Evolutionary conservation across 2,888 invertebrate species (phyloP), one percentile per base, ranked within the genome.

Genomic region (Phengaris arion): DNA sequence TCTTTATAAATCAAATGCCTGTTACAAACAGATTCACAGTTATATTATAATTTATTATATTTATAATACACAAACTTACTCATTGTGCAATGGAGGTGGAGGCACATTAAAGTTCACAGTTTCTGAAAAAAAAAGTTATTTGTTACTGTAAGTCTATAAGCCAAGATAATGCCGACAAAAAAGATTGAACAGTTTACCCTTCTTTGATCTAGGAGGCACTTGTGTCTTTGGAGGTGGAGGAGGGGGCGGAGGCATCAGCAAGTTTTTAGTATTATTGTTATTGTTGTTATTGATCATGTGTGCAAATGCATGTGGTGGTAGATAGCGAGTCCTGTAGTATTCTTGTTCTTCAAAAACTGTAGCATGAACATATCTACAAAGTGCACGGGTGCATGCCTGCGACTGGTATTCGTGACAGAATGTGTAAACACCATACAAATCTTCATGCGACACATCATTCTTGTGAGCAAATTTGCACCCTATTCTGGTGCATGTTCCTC

Each of bases 351-450:
- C 90, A 79, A 89, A 89, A 0, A 91, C 87, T 0, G 86, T 82
- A 0, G 90, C 91, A 77, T 90, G 91, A 0, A 89, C 89, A 78
- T 86, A 91, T 78, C 83, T 88, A 77, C 91, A 91, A n/a, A 84
- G 82, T 0, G 85, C 82, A 52, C 80, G 81, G 0, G 79, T 85
- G 74, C 91, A 91, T 0, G 81, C 81, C 0, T 81, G 76, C 57
- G 91, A 91, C 74, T 90, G 91, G 69, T 83, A 91, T 55, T 91
- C 86, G 51, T 83, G 83, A 74, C 92, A 92, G 76, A 92, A 92
- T 6, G 86, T 89, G 57, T 87, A 89, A 0, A 90, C 83, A 0
- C 86, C 86, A 0, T 80, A 79, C 2, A 91, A 76, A 22, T 70
- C 51, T 15, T 70, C 70, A 69, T 90, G 89, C 0, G 84, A 80